Percentiles rank a stretch among this genome's conserved stretches.
Conservation (phyloP, 35 echinoderm and acorn worm species). For the Ptychodera flava region DNA sequence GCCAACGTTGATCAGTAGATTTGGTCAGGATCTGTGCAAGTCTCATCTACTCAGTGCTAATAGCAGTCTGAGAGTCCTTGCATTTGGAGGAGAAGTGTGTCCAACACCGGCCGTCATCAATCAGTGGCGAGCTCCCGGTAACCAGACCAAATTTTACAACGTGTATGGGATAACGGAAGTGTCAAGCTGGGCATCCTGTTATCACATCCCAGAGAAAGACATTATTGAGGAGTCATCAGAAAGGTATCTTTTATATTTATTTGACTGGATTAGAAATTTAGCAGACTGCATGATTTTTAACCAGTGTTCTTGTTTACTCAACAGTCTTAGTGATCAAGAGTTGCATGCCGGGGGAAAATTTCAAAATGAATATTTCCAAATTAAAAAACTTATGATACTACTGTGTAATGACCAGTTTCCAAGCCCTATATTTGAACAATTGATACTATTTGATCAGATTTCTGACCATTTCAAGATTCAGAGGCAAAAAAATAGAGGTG, state of each 20-base stretch:
- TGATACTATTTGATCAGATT: too few relatives aligned
- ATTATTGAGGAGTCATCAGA: not conserved
- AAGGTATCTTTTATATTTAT: conserved; percentile 1
- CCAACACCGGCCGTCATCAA: conserved; percentile 47
- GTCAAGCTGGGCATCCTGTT: conserved; percentile 74
- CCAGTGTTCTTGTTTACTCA: too few relatives aligned
- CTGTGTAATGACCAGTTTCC: too few relatives aligned
- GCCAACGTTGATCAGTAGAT: conserved; percentile 53
- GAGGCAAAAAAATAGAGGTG: too few relatives aligned
- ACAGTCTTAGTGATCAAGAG: too few relatives aligned
- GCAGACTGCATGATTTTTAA: too few relatives aligned
- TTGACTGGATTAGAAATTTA: too few relatives aligned
- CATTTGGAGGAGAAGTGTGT: conserved; percentile 83
- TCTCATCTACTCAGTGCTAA: conserved; percentile 22
- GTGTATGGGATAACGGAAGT: conserved; percentile 95
- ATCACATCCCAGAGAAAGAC: conserved; percentile 37
- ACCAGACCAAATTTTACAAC: conserved; percentile 78
- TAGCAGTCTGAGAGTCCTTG: conserved; percentile 29
- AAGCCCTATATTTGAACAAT: too few relatives aligned
- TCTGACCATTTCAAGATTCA: too few relatives aligned
- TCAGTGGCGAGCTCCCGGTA: conserved; percentile 40
- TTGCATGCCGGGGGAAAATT: too few relatives aligned
- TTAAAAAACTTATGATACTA: too few relatives aligned
- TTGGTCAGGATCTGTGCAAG: conserved; percentile 10
- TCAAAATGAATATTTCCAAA: too few relatives aligned